Evolutionary conservation across 2,888 invertebrate species (phyloP), one percentile per base, ranked within the genome.

Genomic region (Pilophorus perplexus): DNA sequence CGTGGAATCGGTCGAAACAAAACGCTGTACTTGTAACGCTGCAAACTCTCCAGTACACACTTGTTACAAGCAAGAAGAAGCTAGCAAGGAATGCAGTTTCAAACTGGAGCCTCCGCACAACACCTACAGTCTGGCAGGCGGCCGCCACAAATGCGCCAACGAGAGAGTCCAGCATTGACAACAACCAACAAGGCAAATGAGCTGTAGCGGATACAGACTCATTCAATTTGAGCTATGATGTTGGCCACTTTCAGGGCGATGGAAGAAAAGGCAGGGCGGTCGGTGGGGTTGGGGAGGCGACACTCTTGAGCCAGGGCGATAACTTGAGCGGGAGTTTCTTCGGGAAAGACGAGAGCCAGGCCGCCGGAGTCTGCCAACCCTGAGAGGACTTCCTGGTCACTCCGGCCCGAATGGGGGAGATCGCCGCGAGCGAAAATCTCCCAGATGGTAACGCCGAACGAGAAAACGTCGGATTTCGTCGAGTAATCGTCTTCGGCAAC

Each of bases 381-480:
- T 0, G 14, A 79, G 16, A 89, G 77, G 12, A 93, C 85, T 0
- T 87, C 85, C 67, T 87, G 89, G 75, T 93, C 90, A 72, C 86
- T 86, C 71, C 87, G 77, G 72, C 87, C 87, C 12, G 84, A 83
- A 74, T 89, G 87, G 0, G 91, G 91, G 72, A 90, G 75, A 72
- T 88, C 87, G 12, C 87, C 90, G 75, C 88, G 85, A 71, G 85
- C 84, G 76, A 90, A 88, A 70, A 95, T 85, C 79, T 96, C 96
- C 93, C 93, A 94, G 20, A 91, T 83, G 12, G 93, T 84, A 18
- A 89, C 90, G 0, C 89, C 93, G 75, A 88, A 95, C 72, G 94
- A 88, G 79, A 93, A 96, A 0, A 93, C 89, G 77, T 96, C 96
- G 74, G 93, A 93, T 76, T 94, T 94, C 44, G 90, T 89, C 12